Conservation (phyloP, 2,797 vertebrate genomes). For the Phrynocephalus guinanensis region DNA sequence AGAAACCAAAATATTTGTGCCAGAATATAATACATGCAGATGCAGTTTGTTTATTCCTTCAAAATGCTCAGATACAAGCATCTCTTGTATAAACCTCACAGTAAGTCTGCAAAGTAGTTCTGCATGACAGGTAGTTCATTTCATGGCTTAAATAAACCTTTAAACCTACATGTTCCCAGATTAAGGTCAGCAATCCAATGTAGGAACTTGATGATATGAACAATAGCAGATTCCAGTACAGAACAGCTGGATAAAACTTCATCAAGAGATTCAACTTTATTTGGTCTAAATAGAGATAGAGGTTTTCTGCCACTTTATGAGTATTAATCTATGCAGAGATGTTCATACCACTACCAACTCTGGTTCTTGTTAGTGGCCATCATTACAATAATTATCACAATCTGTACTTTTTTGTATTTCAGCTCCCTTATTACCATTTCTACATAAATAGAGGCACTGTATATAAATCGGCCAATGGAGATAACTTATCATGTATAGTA, state of each 20-base stretch:
- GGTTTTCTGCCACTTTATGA: neutral
- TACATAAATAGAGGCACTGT: neutral
- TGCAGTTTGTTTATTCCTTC: neutral
- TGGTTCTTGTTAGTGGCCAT: neutral
- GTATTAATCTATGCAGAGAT: neutral
- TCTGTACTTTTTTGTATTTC: neutral
- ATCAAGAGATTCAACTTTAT: neutral
- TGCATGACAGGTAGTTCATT: too few relatives aligned
- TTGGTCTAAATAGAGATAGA: neutral
- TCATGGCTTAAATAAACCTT: neutral
- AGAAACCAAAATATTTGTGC: neutral
- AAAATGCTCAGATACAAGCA: neutral
- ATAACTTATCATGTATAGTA: neutral
- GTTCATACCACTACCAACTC: neutral
- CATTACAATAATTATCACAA: neutral
- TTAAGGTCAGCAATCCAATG: too few relatives aligned
- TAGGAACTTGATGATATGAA: neutral
- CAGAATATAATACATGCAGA: neutral
- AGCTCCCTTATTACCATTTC: too few relatives aligned
- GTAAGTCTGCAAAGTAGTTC: neutral
- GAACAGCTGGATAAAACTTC: neutral
- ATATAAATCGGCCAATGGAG: neutral
- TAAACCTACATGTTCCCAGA: neutral
- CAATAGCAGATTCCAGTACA: neutral
- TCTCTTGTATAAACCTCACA: neutral